A percentile compares a stretch with the other conserved stretches of the same genome.
These are phyloP conservation scores for Actinia equina DNA, from an alignment of 64 coral and sea anemone species.

Conservation along the genomic window DNA sequence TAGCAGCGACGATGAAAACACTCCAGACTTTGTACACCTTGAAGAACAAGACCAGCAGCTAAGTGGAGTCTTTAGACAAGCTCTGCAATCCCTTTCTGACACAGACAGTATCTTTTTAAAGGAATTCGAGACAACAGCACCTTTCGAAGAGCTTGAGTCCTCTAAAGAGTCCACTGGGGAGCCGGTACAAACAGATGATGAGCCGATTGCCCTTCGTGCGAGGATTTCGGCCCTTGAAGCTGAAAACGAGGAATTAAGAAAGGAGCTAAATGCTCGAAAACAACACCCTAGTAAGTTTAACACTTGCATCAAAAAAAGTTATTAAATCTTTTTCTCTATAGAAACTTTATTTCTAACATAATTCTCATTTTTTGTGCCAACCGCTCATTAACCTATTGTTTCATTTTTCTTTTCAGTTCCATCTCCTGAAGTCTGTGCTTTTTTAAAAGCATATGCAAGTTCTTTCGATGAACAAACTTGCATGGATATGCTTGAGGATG, in stretches of 20 bases:
- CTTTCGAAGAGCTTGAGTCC: not conserved
- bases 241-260: not conserved
- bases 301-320: not conserved
- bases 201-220: not conserved
- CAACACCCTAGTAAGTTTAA: not conserved
- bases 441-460: no score
- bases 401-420: no score
- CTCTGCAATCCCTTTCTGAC: not conserved
- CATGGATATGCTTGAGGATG: no score
- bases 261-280: not conserved
- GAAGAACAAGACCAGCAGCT: not conserved
- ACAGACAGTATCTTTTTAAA: no score
- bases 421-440: not conserved
- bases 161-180: not conserved
- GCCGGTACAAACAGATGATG: not conserved
- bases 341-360: no score
- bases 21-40: no score
- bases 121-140: not conserved
- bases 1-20: no score
- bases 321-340: no score
- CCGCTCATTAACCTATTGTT: no score
- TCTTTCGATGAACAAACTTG: no score
- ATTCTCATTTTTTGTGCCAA: no score
- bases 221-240: not conserved
- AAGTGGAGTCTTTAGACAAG: not conserved